These are phyloP conservation scores for Xanthia icteritia DNA, from an alignment of 2,888 invertebrate species.

Conservation along the genomic window DNA sequence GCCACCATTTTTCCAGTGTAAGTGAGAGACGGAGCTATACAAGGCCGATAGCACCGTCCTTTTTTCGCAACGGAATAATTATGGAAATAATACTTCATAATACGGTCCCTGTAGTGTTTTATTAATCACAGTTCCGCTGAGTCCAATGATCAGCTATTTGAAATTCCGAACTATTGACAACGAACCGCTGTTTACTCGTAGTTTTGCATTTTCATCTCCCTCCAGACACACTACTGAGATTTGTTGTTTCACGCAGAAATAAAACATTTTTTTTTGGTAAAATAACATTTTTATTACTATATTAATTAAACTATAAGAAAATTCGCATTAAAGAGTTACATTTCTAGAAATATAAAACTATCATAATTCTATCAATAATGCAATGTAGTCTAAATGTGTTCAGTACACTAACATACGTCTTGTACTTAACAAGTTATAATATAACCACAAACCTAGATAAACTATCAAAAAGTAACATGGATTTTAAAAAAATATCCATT, in stretches of 20 bases:
- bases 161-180: neutral
- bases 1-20: too few species aligned
- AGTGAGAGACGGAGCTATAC: too few species aligned
- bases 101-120: too few species aligned
- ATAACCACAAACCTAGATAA: constrained; percentile 31
- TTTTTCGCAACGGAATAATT: too few species aligned
- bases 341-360: constrained; percentile 42
- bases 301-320: constrained; percentile 37
- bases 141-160: neutral
- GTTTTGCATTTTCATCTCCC: neutral
- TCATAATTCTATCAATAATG: constrained; percentile 45
- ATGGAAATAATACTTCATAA: too few species aligned
- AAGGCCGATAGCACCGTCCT: too few species aligned
- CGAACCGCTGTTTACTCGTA: neutral
- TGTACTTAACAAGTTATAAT: constrained; percentile 31
- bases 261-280: constrained; percentile 25
- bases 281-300: constrained; percentile 55
- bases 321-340: constrained; percentile 16
- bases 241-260: constrained; percentile 15
- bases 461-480: constrained; percentile 47
- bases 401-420: constrained; percentile 14
- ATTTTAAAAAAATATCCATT: constrained; percentile 28
- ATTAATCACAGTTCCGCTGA: neutral
- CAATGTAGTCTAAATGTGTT: constrained; percentile 30
- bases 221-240: neutral